Evolutionary conservation across 2,797 vertebrate genomes (phyloP).

Genomic region (Synaphobranchus kaupii): DNA sequence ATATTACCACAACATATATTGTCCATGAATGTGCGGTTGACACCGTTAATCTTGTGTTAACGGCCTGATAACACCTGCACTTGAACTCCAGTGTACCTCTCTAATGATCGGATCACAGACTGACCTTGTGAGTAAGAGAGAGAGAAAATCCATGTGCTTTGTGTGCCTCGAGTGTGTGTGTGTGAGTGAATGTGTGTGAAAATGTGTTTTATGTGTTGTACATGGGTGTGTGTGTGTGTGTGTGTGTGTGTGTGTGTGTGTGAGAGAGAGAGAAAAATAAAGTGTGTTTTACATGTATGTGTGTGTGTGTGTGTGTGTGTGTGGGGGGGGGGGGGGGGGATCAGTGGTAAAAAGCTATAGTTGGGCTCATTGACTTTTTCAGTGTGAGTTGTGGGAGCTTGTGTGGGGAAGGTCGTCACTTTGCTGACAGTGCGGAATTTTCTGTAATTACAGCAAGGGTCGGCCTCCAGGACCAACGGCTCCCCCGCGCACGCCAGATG

Average conservation of each 20-base stretch:
- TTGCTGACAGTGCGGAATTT: slow-evolving; percentile 56
- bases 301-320: neutral
- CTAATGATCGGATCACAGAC: too few species aligned
- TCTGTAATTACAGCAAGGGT: slow-evolving; percentile 74
- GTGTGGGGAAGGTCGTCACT: slow-evolving; percentile 20
- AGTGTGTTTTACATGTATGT: neutral
- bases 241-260: slow-evolving; percentile 6
- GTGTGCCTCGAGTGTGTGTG: neutral
- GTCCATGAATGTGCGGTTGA: too few species aligned
- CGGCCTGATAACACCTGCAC: too few species aligned
- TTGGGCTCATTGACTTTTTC: neutral
- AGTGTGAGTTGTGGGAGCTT: neutral
- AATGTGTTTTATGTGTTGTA: neutral
- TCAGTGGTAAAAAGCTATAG: neutral
- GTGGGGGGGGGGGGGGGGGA: neutral
- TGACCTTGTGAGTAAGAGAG: too few species aligned
- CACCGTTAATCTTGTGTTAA: too few species aligned
- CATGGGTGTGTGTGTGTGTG: slow-evolving; percentile 18
- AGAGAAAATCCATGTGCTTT: neutral
- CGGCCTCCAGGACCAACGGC: slow-evolving; percentile 72
- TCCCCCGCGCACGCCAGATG: slow-evolving; percentile 82
- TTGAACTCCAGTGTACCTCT: too few species aligned
- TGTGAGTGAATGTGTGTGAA: neutral
- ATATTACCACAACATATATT: too few species aligned
- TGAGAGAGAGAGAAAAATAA: neutral